A percentile compares a stretch with the other conserved stretches of the same genome.
Evolutionary conservation across 2,113 vertebrate species (phyloP).

Genomic region (Petrocephalus microphthalmus): DNA sequence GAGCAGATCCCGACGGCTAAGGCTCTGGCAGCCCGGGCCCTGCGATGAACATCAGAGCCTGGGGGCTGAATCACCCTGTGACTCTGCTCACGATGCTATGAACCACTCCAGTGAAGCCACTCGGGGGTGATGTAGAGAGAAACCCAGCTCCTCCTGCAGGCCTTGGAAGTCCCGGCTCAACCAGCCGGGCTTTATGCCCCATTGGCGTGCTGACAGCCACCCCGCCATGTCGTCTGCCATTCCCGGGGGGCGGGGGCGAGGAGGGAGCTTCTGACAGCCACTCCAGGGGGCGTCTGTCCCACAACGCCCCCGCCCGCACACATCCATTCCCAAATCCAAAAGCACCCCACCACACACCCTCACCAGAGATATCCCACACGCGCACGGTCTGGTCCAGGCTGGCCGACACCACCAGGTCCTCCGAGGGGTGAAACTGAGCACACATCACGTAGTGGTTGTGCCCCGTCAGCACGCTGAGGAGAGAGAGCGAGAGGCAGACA

Average conservation of each 20-base stretch:
- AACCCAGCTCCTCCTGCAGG: not conserved
- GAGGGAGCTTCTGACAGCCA: not conserved
- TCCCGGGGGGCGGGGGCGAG: not conserved
- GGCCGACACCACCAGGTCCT: constrained; percentile 93
- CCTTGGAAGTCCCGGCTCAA: not conserved
- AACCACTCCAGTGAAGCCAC: not conserved
- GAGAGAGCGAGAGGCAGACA: not conserved
- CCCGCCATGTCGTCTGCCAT: constrained; percentile 12
- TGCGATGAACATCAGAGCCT: not conserved
- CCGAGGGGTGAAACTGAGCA: constrained; percentile 90
- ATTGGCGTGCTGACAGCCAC: constrained; percentile 33
- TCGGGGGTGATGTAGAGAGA: not conserved
- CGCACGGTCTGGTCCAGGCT: constrained; percentile 96
- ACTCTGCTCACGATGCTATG: not conserved
- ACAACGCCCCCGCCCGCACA: constrained; percentile 25
- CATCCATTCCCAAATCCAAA: not conserved
- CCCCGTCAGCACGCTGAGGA: constrained; percentile 80
- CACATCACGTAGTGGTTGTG: constrained; percentile 99
- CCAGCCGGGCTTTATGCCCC: constrained; percentile 20
- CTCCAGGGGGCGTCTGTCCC: not conserved
- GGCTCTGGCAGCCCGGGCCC: not conserved
- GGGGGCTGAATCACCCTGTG: not conserved
- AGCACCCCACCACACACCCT: constrained; percentile 49
- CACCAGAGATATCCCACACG: constrained; percentile 98
- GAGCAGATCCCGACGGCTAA: not conserved